Percentiles rank a stretch among this genome's conserved stretches.
These are phyloP conservation scores for Drosophila antonietae DNA, from an alignment of 2,888 invertebrate species.

Conservation along the genomic window DNA sequence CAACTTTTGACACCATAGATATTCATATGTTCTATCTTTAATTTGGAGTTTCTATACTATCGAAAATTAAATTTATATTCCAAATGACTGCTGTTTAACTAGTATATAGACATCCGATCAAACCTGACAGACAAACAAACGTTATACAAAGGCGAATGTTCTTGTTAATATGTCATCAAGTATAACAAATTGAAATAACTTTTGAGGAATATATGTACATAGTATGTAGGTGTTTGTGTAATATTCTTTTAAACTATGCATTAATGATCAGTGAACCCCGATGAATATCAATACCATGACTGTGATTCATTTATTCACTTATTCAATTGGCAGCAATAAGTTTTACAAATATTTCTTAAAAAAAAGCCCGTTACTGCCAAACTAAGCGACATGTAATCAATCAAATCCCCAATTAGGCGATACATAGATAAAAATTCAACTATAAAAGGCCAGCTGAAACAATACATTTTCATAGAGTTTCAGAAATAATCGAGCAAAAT, in stretches of 20 bases:
- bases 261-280: neutral
- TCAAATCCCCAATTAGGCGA: constrained; percentile 16
- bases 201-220: too few species aligned
- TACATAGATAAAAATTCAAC: constrained; percentile 17
- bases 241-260: too few species aligned
- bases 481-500: constrained; percentile 27
- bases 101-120: too few species aligned
- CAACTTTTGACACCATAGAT: too few species aligned
- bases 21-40: too few species aligned
- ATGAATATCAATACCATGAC: neutral
- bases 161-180: too few species aligned
- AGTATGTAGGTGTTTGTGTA: too few species aligned
- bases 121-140: too few species aligned
- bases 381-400: constrained; percentile 24
- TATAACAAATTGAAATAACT: too few species aligned
- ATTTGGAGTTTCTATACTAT: neutral
- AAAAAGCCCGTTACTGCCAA: neutral
- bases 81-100: too few species aligned
- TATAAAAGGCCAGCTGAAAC: constrained; percentile 14
- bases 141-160: too few species aligned
- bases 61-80: too few species aligned
- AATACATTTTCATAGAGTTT: constrained; percentile 2
- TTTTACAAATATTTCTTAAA: neutral
- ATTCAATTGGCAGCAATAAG: neutral
- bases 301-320: constrained; percentile 6